A percentile compares a stretch with the other conserved stretches of the same genome.
Conservation (phyloP, 1,140 invertebrate species). For the Drosophila erecta region DNA sequence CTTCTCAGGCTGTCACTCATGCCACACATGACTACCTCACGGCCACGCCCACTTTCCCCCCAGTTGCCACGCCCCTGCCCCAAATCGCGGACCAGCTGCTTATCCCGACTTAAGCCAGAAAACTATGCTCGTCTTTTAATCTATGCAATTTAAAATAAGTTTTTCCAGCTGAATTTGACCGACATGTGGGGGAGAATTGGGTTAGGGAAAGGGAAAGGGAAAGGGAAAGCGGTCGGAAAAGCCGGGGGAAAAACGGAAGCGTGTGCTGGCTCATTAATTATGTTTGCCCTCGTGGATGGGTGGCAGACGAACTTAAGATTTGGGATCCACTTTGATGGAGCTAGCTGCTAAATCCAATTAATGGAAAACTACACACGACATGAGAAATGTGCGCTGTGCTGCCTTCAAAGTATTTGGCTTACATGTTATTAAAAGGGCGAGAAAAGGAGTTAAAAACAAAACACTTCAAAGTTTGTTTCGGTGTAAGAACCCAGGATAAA, state of each 20-base stretch:
- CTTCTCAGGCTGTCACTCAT: conserved; percentile 60
- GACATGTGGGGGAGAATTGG: conserved; percentile 10
- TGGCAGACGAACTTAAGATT: conserved; percentile 20
- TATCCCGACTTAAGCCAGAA: conserved; percentile 54
- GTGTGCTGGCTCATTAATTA: conserved; percentile 70
- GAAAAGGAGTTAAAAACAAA: neutral
- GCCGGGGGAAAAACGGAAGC: conserved; percentile 11
- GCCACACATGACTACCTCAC: conserved; percentile 27
- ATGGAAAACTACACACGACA: conserved; percentile 11
- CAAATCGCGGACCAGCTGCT: conserved; percentile 11
- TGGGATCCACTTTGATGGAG: conserved; percentile 17
- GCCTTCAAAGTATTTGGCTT: neutral
- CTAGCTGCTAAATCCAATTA: conserved; percentile 21
- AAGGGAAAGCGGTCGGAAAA: conserved; percentile 7
- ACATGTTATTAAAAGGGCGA: neutral
- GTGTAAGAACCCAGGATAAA: too few species aligned
- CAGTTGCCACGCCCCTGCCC: neutral
- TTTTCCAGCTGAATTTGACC: conserved; percentile 44
- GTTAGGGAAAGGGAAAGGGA: neutral
- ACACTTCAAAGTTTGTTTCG: too few species aligned
- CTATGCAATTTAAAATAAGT: conserved; percentile 76
- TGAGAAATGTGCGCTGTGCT: neutral
- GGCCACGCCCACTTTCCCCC: conserved; percentile 1
- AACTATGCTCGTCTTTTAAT: conserved; percentile 73
- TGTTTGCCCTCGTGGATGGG: conserved; percentile 42